Conservation (phyloP, 2,888 invertebrate genomes). For the Napeogenes sylphis region DNA sequence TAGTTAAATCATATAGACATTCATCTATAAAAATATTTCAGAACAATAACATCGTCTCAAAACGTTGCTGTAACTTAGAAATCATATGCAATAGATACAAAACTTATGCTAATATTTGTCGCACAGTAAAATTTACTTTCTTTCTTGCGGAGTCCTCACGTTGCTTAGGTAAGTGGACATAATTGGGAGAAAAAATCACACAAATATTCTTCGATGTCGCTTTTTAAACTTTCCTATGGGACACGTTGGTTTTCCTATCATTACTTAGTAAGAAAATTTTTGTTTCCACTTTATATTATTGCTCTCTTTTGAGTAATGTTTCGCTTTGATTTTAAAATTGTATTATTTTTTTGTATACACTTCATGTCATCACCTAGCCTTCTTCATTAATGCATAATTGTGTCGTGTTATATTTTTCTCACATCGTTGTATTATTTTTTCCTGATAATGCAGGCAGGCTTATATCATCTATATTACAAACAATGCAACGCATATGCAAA, state of each 20-base stretch:
- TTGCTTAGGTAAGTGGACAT: conserved; percentile 76
- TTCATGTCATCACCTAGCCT: conserved; percentile 52
- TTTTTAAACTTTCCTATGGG: conserved; percentile 48
- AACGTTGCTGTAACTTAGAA: conserved; percentile 2
- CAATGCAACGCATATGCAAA: neutral
- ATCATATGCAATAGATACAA: conserved; percentile 54
- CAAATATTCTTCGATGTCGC: conserved; percentile 55
- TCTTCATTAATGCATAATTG: conserved; percentile 44
- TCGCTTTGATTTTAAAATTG: conserved; percentile 73
- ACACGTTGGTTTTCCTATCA: conserved; percentile 47
- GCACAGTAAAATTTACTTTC: conserved; percentile 76
- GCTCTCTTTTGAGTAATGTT: conserved; percentile 72
- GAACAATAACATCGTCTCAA: conserved; percentile 37
- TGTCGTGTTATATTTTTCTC: conserved; percentile 39
- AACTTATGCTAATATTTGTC: conserved; percentile 58
- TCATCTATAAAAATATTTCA: conserved; percentile 27
- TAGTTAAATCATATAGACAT: conserved; percentile 28
- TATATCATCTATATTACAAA: conserved; percentile 36
- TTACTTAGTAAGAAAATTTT: conserved; percentile 50
- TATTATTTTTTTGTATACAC: conserved; percentile 51
- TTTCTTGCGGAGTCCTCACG: conserved; percentile 78
- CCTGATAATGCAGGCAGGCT: conserved; percentile 26
- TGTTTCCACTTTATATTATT: conserved; percentile 46
- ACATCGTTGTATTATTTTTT: conserved; percentile 25
- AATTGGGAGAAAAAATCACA: conserved; percentile 55